phyloP scores from a whole-genome alignment of 2,797 vertebrate species.

The Onychomys torridus region DNA sequence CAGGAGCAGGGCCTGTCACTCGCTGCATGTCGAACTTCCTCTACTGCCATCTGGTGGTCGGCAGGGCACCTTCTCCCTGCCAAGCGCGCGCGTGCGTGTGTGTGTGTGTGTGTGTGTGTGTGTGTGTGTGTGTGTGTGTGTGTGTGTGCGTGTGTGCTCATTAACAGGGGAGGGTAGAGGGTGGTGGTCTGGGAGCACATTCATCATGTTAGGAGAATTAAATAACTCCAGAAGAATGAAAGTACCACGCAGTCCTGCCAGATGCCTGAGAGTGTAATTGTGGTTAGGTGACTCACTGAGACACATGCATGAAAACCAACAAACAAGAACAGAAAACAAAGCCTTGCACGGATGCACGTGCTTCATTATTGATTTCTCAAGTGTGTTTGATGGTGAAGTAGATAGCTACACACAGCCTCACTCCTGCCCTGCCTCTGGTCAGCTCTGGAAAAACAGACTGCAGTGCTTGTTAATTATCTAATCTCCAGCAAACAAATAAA shows the following conservation, averaged over 20 bases:
- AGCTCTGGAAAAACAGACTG: neutral
- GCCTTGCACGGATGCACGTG: neutral
- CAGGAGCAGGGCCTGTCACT: neutral
- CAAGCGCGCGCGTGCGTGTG: neutral
- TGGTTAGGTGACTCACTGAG: slow-evolving; percentile 83
- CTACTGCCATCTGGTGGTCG: slow-evolving; percentile 80
- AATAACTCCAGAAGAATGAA: slow-evolving; percentile 29
- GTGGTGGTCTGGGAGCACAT: neutral
- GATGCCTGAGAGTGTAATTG: slow-evolving; percentile 79
- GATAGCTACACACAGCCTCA: neutral
- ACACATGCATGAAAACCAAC: slow-evolving; percentile 52
- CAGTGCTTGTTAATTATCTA: neutral
- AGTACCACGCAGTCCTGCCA: slow-evolving; percentile 70
- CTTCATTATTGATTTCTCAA: slow-evolving; percentile 30
- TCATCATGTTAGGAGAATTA: slow-evolving; percentile 46
- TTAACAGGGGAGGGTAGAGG: neutral
- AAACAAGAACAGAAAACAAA: slow-evolving; percentile 61
- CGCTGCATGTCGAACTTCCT: neutral
- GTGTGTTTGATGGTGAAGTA: neutral
- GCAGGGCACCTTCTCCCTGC: neutral
- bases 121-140: too few relatives aligned
- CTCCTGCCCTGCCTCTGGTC: neutral
- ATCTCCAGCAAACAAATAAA: neutral
- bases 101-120: neutral
- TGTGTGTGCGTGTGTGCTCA: neutral